Evolutionary conservation across 2,888 invertebrate genomes (phyloP), one percentile per base, ranked within the genome.

Genomic region (Mesochorus sp.): DNA sequence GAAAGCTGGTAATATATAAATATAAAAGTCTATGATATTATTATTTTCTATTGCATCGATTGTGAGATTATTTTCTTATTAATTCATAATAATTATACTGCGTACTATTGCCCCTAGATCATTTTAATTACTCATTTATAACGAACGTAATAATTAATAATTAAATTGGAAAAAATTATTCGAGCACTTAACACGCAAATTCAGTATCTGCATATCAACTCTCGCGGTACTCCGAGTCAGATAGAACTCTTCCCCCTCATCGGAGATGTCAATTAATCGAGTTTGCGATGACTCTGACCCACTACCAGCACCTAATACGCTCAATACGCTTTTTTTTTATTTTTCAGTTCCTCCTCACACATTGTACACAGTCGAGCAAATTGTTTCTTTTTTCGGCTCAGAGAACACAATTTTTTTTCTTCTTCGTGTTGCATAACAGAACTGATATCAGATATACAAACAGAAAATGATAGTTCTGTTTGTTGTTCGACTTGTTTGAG

Each of bases 231-330:
- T 31, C 21, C 4, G n/a, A 47, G 4, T 28, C 0, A 59, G 34
- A 19, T 61, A 62, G 55, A 49, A 21, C 6, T 39, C 67, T 47
- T 70, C 26, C 64, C 74, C 49, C 64, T 57, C 66, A 19, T 39
- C 47, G 14, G 28, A 66, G 51, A 59, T 53, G 61, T 75, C 39
- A 71, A 79, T 79, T 79, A 71, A 79, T 71, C 66, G 66, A 79
- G 66, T 79, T 75, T 61, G 51, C 74, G 61, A 59, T 71, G 66
- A 57, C 37, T 71, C 61, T 67, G 74, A 74, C 74, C 55, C 66
- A 67, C 53, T 71, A 21, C 61, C 44, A 12, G 53, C 34, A 12
- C 34, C 39, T 53, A 44, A 66, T 66, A 57, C 37, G 37, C 59
- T 37, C 42, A 55, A 49, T 34, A 53, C 37, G 59, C 59, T 44